phyloP scores from a whole-genome alignment of 1,140 invertebrate species.

The Pararge aegeria region DNA sequence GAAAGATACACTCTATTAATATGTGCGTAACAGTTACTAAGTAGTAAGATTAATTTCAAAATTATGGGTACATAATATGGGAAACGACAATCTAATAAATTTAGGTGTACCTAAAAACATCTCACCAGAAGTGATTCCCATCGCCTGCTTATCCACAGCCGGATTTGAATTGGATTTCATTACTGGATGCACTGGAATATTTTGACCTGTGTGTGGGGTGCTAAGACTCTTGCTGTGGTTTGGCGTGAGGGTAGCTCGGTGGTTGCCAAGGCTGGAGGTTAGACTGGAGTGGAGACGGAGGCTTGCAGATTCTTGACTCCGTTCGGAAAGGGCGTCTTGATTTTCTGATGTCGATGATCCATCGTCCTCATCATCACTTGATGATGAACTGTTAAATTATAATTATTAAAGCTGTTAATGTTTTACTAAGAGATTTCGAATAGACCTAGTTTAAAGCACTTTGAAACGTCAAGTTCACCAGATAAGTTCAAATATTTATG shows the following conservation, averaged over 20 bases:
- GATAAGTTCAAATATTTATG: no score
- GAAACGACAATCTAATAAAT: not conserved
- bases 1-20: no score
- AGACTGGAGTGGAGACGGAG: conserved; percentile 43
- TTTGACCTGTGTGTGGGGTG: conserved; percentile 62
- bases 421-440: no score
- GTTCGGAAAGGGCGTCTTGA: conserved; percentile 58
- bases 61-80: not conserved
- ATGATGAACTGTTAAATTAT: conserved; percentile 80
- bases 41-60: no score
- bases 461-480: no score
- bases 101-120: not conserved
- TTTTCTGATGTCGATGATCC: conserved; percentile 77
- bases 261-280: conserved; percentile 41
- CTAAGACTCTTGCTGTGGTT: conserved; percentile 69
- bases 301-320: conserved; percentile 51
- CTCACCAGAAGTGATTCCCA: conserved; percentile 72
- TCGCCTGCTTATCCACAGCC: conserved; percentile 73
- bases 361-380: conserved; percentile 84
- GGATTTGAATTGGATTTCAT: conserved; percentile 77
- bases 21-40: no score
- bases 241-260: conserved; percentile 45
- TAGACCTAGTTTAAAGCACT: no score
- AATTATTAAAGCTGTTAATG: conserved; percentile 35
- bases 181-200: conserved; percentile 70